A percentile compares a stretch with the other conserved stretches of the same genome.
Evolutionary conservation across 2,888 invertebrate species (phyloP).

Genomic region (Yponomeuta malinellus): DNA sequence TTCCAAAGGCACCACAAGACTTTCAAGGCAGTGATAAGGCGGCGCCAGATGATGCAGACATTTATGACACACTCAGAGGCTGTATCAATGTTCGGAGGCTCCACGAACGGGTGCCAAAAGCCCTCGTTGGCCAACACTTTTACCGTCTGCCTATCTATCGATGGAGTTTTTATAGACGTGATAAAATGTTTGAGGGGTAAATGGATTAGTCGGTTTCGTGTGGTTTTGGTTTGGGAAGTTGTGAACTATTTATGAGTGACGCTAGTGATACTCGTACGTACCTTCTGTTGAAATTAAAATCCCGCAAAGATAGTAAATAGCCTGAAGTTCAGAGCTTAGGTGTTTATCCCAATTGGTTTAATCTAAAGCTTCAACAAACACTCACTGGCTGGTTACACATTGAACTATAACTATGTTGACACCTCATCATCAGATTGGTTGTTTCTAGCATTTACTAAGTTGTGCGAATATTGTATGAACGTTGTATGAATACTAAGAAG

Average conservation of each 20-base stretch:
- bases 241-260: neutral
- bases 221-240: neutral
- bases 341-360: no score
- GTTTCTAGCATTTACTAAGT: no score
- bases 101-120: conserved; percentile 67
- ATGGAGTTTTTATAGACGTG: conserved; percentile 54
- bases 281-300: no score
- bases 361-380: no score
- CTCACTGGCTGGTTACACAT: no score
- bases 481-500: no score
- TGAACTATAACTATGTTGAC: no score
- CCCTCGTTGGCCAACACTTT: conserved; percentile 63
- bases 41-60: conserved; percentile 55
- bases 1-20: neutral
- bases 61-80: conserved; percentile 32
- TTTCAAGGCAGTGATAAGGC: conserved; percentile 30
- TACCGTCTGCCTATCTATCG: conserved; percentile 58
- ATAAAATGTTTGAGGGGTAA: conserved; percentile 35
- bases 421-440: no score
- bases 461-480: no score
- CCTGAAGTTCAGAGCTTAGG: no score
- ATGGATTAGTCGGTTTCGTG: neutral
- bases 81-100: conserved; percentile 21
- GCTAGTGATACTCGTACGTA: neutral
- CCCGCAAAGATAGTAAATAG: no score